phyloP scores from a whole-genome alignment of 2,888 invertebrate genomes.

The Oligia latruncula region DNA sequence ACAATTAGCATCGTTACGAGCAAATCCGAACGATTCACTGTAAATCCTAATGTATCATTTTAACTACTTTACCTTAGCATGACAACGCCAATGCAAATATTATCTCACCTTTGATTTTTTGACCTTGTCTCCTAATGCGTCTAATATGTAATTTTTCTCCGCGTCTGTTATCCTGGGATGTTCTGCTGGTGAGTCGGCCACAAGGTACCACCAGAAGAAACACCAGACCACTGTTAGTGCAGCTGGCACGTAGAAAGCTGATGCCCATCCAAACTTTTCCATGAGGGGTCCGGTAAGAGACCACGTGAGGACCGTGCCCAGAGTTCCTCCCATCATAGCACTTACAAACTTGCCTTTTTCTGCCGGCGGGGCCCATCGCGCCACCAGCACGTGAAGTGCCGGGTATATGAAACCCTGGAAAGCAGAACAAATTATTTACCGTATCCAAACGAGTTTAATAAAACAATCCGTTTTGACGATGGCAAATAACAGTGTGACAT shows the following conservation, averaged over 20 bases:
- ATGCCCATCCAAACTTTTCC: conserved; percentile 91
- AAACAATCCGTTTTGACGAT: conserved; percentile 20
- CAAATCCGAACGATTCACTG: conserved; percentile 42
- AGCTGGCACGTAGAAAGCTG: conserved; percentile 92
- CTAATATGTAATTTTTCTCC: conserved; percentile 91
- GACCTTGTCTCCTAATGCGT: conserved; percentile 90
- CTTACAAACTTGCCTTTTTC: conserved; percentile 94
- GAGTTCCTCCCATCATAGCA: conserved; percentile 93
- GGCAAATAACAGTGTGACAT: conserved; percentile 7
- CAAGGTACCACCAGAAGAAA: conserved; percentile 91
- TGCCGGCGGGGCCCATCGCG: conserved; percentile 93
- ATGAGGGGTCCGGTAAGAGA: conserved; percentile 92
- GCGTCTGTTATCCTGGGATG: conserved; percentile 91
- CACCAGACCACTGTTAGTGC: conserved; percentile 89
- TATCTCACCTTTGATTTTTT: conserved; percentile 89
- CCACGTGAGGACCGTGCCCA: conserved; percentile 93
- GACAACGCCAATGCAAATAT: conserved; percentile 62
- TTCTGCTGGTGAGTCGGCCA: conserved; percentile 91
- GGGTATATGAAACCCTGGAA: conserved; percentile 91
- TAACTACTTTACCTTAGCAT: conserved; percentile 55
- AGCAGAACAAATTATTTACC: conserved; percentile 48
- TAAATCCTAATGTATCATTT: conserved; percentile 66
- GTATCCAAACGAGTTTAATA: conserved; percentile 43
- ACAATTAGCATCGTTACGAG: conserved; percentile 53
- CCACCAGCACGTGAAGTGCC: conserved; percentile 91